Conservation (phyloP, 2,113 vertebrate species). For the Lethenteron reissneri region DNA sequence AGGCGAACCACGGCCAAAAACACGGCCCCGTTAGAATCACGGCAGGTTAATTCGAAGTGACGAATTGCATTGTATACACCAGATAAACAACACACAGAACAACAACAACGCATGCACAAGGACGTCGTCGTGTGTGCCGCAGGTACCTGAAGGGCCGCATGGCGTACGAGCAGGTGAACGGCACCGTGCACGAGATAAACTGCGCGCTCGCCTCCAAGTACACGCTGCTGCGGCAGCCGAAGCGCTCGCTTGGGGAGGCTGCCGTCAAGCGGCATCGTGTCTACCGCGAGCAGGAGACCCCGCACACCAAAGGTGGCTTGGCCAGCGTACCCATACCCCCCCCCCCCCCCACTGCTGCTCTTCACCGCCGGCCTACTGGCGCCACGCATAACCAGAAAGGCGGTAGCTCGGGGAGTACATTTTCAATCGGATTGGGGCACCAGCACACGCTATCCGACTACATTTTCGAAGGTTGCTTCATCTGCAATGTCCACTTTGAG, state of each 20-base stretch:
- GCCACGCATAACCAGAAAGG: too few species aligned
- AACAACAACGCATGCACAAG: too few species aligned
- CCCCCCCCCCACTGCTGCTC: too few species aligned
- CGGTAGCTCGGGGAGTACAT: not conserved
- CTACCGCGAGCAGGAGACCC: slow-evolving; percentile 49
- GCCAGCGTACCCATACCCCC: not conserved
- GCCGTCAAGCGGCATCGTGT: slow-evolving; percentile 33
- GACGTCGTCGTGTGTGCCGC: not conserved
- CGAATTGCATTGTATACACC: too few species aligned
- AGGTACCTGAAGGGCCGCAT: slow-evolving; percentile 64
- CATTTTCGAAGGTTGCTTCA: too few species aligned
- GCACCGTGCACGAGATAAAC: slow-evolving; percentile 38
- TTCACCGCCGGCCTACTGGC: too few species aligned
- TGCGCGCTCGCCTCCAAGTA: slow-evolving; percentile 39
- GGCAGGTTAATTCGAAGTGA: too few species aligned
- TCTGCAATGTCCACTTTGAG: too few species aligned
- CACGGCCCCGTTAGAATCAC: too few species aligned
- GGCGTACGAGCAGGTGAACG: slow-evolving; percentile 41
- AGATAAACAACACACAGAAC: too few species aligned
- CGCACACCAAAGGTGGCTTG: slow-evolving; percentile 48
- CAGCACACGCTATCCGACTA: not conserved
- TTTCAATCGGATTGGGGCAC: not conserved
- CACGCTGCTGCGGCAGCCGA: slow-evolving; percentile 38
- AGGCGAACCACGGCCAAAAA: too few species aligned
- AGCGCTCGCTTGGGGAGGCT: slow-evolving; percentile 23